Evolutionary conservation across 2,113 vertebrate genomes (phyloP).

Genomic region (Mellivora capensis): DNA sequence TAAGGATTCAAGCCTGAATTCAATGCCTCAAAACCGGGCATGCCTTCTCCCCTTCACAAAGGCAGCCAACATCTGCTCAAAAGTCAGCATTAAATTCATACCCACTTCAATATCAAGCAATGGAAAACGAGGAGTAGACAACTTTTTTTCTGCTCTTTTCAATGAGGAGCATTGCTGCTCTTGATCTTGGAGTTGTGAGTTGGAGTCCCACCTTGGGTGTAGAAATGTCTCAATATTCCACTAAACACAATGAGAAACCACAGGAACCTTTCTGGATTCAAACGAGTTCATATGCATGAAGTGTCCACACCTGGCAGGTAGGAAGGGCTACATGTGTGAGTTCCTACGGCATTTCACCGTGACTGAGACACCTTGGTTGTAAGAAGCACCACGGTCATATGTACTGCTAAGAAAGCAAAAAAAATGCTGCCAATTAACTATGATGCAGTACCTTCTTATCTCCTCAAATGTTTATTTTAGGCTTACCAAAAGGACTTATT

Average conservation of each 20-base stretch:
- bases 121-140: not conserved
- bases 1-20: not conserved
- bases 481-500: not conserved
- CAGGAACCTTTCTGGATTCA: not conserved
- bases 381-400: not conserved
- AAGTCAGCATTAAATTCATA: not conserved
- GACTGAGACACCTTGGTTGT: not conserved
- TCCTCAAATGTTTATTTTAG: not conserved
- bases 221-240: not conserved
- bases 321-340: not conserved
- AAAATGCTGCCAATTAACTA: not conserved
- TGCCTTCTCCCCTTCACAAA: not conserved
- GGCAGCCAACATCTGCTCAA: not conserved
- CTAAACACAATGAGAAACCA: not conserved
- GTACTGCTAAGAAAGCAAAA: not conserved
- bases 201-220: not conserved
- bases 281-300: not conserved
- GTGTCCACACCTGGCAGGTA: not conserved
- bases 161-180: not conserved
- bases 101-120: not conserved
- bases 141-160: not conserved
- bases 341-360: not conserved
- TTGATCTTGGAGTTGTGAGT: not conserved
- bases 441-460: not conserved
- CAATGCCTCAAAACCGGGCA: not conserved